These are phyloP conservation scores for Aphodius granarius DNA, from an alignment of 2,888 invertebrate species.

Conservation along the genomic window DNA sequence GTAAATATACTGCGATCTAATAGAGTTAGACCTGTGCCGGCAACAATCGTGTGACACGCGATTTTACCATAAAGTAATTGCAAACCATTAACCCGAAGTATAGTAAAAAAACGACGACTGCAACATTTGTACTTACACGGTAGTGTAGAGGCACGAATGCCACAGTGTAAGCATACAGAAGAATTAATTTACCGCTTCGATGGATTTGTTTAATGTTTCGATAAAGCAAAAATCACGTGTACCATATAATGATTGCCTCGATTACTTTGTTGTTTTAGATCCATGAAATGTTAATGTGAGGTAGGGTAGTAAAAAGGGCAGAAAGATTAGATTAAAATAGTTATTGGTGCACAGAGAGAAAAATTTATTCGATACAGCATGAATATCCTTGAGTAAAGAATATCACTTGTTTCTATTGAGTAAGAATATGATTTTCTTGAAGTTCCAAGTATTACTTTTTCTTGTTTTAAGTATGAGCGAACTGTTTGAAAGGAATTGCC, in stretches of 20 bases:
- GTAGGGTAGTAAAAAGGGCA: not conserved
- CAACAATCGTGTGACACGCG: conserved; percentile 42
- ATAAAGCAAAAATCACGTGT: not conserved
- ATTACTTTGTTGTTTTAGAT: not conserved
- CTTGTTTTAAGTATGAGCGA: too few relatives aligned
- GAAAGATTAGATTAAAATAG: not conserved
- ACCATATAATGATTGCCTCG: not conserved
- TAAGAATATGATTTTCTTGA: too few relatives aligned
- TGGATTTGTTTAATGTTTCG: not conserved
- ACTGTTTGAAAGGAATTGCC: too few relatives aligned
- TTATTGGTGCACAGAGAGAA: too few relatives aligned
- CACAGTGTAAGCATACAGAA: not conserved
- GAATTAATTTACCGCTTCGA: not conserved
- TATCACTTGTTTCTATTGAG: too few relatives aligned
- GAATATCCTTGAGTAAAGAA: too few relatives aligned
- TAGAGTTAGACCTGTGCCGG: not conserved
- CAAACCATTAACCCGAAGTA: conserved; percentile 15
- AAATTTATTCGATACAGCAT: too few relatives aligned
- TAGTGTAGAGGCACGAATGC: not conserved
- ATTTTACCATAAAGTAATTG: conserved; percentile 51
- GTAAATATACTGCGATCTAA: not conserved
- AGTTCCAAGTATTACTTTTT: too few relatives aligned
- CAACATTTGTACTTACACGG: not conserved
- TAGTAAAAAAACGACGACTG: not conserved
- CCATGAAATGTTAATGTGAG: not conserved